A percentile compares a stretch with the other conserved stretches of the same genome.
Conservation (phyloP, 2,888 invertebrate genomes). For the Phorcus lineatus region DNA sequence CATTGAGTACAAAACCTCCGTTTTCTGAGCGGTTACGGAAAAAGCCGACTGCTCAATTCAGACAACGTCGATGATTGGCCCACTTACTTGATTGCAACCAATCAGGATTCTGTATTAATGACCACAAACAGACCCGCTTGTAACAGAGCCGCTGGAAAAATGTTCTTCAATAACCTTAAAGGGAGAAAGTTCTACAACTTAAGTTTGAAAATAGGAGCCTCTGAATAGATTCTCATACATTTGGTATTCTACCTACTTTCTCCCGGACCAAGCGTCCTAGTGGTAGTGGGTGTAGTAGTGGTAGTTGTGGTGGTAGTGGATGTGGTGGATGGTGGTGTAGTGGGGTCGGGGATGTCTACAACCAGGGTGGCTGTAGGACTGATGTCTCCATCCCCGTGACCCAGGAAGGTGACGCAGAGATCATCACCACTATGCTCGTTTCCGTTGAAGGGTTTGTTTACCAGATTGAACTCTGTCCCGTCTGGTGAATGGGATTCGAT, state of each 20-base stretch:
- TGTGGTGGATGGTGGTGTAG: not conserved
- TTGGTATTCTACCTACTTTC: not conserved
- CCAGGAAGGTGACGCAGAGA: conserved; percentile 12
- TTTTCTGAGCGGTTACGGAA: too few species aligned
- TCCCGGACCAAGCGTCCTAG: not conserved
- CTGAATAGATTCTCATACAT: too few species aligned
- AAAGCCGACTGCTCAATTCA: too few species aligned
- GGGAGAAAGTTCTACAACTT: too few species aligned
- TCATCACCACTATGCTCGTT: conserved; percentile 8
- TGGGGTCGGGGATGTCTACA: not conserved
- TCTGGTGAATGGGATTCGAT: not conserved
- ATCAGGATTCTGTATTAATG: too few species aligned
- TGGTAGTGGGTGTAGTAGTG: not conserved
- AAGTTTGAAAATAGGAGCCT: too few species aligned
- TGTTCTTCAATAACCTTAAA: too few species aligned
- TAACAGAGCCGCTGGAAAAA: too few species aligned
- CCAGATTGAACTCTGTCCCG: conserved; percentile 20
- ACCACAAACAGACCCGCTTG: too few species aligned
- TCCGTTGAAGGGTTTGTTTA: conserved; percentile 18
- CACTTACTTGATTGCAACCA: too few species aligned
- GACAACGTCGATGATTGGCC: too few species aligned
- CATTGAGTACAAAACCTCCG: too few species aligned
- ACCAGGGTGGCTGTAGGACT: conserved; percentile 11
- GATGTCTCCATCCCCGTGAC: conserved; percentile 1
- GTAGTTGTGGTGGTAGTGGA: not conserved